Evolutionary conservation across 2,888 invertebrate species (phyloP), one percentile per base, ranked within the genome.

Genomic region (Chymomyza caudatula): DNA sequence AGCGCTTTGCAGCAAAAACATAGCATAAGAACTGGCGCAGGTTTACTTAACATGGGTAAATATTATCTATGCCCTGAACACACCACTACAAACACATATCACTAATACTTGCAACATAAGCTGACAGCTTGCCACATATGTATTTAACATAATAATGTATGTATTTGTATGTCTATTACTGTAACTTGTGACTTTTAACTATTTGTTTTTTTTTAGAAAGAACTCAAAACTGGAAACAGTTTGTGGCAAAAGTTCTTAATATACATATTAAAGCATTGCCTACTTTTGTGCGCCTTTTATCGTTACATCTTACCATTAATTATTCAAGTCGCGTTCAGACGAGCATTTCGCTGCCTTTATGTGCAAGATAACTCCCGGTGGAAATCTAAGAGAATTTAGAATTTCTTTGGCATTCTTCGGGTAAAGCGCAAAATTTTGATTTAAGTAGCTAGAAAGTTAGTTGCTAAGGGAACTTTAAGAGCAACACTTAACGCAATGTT

Each of bases 41-140:
- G 78, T 77, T 80, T 78, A 85, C 81, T 83, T 83, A 86, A 78
- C 82, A 86, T 85, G 86, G 84, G 86, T 86, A 85, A 85, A 85
- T 85, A 85, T 37, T 37, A 37, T 37, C 29, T 37, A 37, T 84
- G 75, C 65, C 61, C 73, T 43, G 43, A 29, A 65, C 42, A 29
- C n/a, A n/a, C n/a, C n/a, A n/a, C n/a, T 37, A 37, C 29, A 2
- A 4, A 37, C 29, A 1, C 11, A 37, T 37, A 37, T 11, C 8
- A 37, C 29, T 37, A 37, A 37, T 37, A 37, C 29, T 37, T 37
- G 29, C 29, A 37, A 37, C 29, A 37, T 37, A 37, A 37, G 29
- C 29, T 37, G 29, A 37, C 29, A 37, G 29, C 29, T 37, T 37
- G 29, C 29, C 29, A 37, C 29, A 37, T 37, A 37, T 37, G 29